phyloP scores from a whole-genome alignment of 2,797 vertebrate genomes.

The Enteromius afrohamiltoni region DNA sequence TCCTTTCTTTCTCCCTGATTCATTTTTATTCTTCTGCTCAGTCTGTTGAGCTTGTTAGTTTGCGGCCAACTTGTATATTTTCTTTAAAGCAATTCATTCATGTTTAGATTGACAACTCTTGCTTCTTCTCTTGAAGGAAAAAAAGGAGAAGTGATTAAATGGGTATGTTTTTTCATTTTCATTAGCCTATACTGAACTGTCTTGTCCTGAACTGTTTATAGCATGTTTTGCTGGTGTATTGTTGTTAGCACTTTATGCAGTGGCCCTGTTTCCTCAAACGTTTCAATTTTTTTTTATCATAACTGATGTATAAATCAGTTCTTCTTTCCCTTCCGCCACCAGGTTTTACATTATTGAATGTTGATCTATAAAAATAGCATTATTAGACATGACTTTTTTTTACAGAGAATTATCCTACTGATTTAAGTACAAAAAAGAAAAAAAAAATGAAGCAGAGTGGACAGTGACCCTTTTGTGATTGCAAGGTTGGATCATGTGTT shows the following conservation, averaged over 20 bases:
- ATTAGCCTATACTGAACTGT: not conserved
- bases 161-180: not conserved
- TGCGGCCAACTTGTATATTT: conserved; percentile 9
- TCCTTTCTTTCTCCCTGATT: conserved; percentile 8
- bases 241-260: not conserved
- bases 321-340: not conserved
- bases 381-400: conserved; percentile 13
- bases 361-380: conserved; percentile 23
- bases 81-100: conserved; percentile 38
- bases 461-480: conserved; percentile 42
- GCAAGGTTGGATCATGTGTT: conserved; percentile 17
- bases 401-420: conserved; percentile 25
- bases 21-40: conserved; percentile 15
- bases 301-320: not conserved
- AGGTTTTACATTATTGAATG: conserved; percentile 5
- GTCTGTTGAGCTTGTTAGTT: conserved; percentile 24
- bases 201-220: not conserved
- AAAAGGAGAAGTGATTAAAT: not conserved
- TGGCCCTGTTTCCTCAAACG: not conserved
- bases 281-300: not conserved
- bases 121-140: conserved; percentile 12
- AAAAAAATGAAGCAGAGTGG: not conserved
- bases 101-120: conserved; percentile 37
- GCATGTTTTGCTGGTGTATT: not conserved
- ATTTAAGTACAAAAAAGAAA: conserved; percentile 40